Percentiles rank a stretch among this genome's conserved stretches.
phyloP scores from a whole-genome alignment of 2,113 vertebrate genomes.

The Aramus guarauna region DNA sequence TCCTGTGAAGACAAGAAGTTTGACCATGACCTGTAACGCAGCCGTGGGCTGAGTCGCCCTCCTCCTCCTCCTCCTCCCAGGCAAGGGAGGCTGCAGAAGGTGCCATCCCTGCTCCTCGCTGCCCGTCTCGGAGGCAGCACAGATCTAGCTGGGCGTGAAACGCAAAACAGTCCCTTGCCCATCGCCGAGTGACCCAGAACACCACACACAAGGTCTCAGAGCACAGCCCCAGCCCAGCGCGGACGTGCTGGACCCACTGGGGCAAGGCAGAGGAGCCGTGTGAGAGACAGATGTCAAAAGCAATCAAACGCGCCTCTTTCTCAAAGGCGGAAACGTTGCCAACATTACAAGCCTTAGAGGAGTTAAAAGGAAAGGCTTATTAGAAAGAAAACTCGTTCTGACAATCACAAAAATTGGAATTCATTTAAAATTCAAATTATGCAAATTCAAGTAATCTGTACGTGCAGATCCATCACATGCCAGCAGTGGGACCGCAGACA shows the following conservation, averaged over 20 bases:
- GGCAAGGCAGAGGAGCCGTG: background rate
- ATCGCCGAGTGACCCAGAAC: background rate
- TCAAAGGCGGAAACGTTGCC: background rate
- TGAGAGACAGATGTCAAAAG: background rate
- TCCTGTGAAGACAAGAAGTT: background rate
- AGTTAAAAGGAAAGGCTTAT: conserved; percentile 1
- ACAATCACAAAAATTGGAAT: conserved; percentile 30
- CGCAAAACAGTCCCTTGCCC: background rate
- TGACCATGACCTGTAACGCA: background rate
- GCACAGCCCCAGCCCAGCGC: background rate
- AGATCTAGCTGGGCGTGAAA: background rate
- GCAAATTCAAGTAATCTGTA: conserved; percentile 39
- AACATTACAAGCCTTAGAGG: background rate
- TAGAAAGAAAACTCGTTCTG: background rate
- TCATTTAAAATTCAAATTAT: conserved; percentile 52
- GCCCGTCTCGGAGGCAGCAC: fast-evolving
- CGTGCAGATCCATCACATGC: background rate
- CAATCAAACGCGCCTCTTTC: background rate
- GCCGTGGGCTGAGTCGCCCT: background rate
- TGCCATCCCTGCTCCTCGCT: background rate
- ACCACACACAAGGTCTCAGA: background rate
- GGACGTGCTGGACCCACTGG: fast-evolving
- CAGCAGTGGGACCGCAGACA: background rate
- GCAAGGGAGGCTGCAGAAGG: background rate
- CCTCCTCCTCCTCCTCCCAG: background rate